Evolutionary conservation across 2,113 vertebrate genomes (phyloP).

Genomic region (Mesoclemmys tuberculata): DNA sequence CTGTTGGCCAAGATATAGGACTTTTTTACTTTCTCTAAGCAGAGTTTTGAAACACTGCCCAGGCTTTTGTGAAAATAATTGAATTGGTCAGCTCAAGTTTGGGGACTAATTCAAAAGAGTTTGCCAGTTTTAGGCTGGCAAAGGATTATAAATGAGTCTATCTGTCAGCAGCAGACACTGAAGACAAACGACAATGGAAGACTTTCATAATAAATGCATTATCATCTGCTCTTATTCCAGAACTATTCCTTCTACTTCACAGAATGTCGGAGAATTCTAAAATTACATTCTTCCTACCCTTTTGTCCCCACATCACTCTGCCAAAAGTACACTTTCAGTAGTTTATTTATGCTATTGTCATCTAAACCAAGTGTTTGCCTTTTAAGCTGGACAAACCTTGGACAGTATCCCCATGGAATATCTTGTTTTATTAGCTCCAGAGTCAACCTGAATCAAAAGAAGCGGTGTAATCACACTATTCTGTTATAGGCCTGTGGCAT

Average conservation of each 20-base stretch:
- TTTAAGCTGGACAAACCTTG: not conserved
- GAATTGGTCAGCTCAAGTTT: conserved; percentile 22
- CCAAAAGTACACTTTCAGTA: not conserved
- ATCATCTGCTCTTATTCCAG: conserved; percentile 46
- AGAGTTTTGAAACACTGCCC: conserved; percentile 44
- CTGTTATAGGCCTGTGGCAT: not conserved
- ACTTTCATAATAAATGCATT: conserved; percentile 57
- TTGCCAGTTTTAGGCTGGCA: conserved; percentile 29
- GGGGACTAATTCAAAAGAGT: conserved; percentile 38
- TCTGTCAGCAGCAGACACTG: conserved; percentile 60
- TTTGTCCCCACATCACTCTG: not conserved
- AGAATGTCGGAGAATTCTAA: conserved; percentile 37
- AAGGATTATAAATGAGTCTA: conserved; percentile 58
- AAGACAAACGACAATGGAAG: conserved; percentile 49
- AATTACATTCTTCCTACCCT: conserved; percentile 26
- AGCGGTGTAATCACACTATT: not conserved
- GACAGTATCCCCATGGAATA: not conserved
- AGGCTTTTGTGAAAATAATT: conserved; percentile 53
- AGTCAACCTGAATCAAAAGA: not conserved
- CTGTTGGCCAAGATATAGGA: not conserved
- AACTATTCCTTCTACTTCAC: conserved; percentile 37
- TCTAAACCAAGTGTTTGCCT: not conserved
- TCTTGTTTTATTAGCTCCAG: not conserved
- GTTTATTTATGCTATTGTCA: not conserved
- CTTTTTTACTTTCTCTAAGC: conserved; percentile 5